A percentile compares a stretch with the other conserved stretches of the same genome.
Conservation (phyloP, 1,140 invertebrate genomes). For the Drosophila grimshawi region DNA sequence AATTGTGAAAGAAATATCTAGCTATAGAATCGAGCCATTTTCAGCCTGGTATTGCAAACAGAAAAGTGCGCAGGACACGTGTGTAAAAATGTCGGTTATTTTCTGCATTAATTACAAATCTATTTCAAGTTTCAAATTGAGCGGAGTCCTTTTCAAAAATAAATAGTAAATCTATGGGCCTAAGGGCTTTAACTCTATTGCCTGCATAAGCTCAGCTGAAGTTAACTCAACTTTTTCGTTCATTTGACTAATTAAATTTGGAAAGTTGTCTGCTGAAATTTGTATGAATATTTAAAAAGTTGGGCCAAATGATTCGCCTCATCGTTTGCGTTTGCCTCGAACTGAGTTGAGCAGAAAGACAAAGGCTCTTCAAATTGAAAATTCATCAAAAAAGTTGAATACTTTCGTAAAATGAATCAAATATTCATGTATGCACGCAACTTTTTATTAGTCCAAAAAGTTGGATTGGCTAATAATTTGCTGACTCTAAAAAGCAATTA, state of each 20-base stretch:
- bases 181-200: constrained; percentile 27
- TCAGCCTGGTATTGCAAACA: constrained; percentile 14
- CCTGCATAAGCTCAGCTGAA: constrained; percentile 19
- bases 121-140: constrained; percentile 60
- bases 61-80: constrained; percentile 11
- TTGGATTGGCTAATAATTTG: constrained; percentile 71
- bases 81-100: constrained; percentile 30
- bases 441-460: constrained; percentile 73
- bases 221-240: constrained; percentile 60
- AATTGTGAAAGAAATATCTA: too few relatives aligned
- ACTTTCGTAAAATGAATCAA: constrained; percentile 72
- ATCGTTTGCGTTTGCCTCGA: constrained; percentile 14
- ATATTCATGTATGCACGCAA: constrained; percentile 75
- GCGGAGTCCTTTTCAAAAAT: constrained; percentile 28
- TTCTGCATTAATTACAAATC: constrained; percentile 72
- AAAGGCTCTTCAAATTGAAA: constrained; percentile 75
- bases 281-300: constrained; percentile 80
- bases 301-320: constrained; percentile 62
- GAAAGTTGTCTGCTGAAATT: constrained; percentile 75
- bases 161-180: constrained; percentile 40
- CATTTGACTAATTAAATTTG: constrained; percentile 81
- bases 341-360: constrained; percentile 52
- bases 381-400: constrained; percentile 81
- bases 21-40: too few relatives aligned
- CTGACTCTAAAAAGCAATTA: constrained; percentile 70